Base-by-base conservation (phyloP, 2,113 vertebrate species). In the Rhegmatorhina hoffmannsi region DNA sequence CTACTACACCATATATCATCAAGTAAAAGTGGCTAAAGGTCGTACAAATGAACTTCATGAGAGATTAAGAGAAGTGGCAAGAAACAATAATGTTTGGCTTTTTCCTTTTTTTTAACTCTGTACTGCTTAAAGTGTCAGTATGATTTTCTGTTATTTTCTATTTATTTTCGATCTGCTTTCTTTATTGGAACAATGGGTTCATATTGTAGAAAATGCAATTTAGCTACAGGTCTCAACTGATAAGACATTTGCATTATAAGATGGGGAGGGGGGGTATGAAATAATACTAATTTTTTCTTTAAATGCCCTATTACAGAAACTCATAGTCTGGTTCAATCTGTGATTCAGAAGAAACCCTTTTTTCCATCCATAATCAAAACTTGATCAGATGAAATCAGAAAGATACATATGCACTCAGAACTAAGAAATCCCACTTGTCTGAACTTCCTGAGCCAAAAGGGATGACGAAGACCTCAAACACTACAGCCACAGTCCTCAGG, bases 51-150 rank as follows among this genome's bases (percentile, higher is more conserved):
- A 92, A 92, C 83, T 91, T 92, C 72, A 72, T 28, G 33, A 49
- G 82, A 90, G 53, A 95, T 89, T 78, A 93, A 89, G 80, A 92
- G 56, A 95, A 95, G 64, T 69, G 82, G 62, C 94, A 92, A 97
- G 88, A 87, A 96, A 96, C 53, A 75, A 91, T 95, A 85, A 81
- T 81, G 69, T 92, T 92, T 86, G 92, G 73, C 63, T 97, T 92
- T 97, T 88, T 34, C 53, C 53, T n/a, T 87, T 72, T 31, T 85
- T 78, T 84, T 49, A 52, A 31, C 9, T 64, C 40, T 91, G 17
- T 47, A 38, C 66, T 87, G 66, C 36, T 86, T 83, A 92, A 52
- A 50, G 8, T 13, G 1, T 72, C 67, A n/a, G 13, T 62, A 68
- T 72, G 55, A 68, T 59, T 40, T 55, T 31, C 23, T 72, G 26